Evolutionary conservation across 2,888 invertebrate species (phyloP).

Genomic region (Pogonocherus hispidulus): DNA sequence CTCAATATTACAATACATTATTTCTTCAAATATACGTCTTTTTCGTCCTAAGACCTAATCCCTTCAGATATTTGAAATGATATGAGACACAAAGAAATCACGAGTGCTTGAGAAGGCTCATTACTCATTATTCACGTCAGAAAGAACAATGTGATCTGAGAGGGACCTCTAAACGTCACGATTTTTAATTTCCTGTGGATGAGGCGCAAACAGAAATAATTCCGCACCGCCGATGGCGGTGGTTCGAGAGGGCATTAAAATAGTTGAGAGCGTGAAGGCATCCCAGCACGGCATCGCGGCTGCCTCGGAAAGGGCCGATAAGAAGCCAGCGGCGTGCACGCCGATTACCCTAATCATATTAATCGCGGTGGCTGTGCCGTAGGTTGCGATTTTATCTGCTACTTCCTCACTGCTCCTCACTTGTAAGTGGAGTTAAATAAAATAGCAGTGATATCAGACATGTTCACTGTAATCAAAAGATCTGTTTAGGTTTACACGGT

Average conservation of each 20-base stretch:
- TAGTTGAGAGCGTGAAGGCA: constrained; percentile 51
- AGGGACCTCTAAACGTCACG: neutral
- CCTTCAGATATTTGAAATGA: too few relatives aligned
- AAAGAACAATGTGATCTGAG: neutral
- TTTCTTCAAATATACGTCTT: too few relatives aligned
- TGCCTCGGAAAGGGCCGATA: constrained; percentile 22
- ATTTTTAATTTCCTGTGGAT: constrained; percentile 11
- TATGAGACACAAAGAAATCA: too few relatives aligned
- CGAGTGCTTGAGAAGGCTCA: neutral
- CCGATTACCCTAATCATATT: constrained; percentile 62
- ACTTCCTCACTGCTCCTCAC: too few relatives aligned
- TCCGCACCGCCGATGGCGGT: constrained; percentile 23
- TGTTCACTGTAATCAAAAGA: too few relatives aligned
- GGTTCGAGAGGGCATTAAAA: constrained; percentile 46
- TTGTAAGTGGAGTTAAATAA: too few relatives aligned
- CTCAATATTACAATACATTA: too few relatives aligned
- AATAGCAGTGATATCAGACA: too few relatives aligned
- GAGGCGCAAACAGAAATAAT: constrained; percentile 15
- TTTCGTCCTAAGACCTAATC: too few relatives aligned
- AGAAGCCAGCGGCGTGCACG: constrained; percentile 41
- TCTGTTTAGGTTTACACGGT: too few relatives aligned
- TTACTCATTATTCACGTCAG: neutral
- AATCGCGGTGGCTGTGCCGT: constrained; percentile 54
- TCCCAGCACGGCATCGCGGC: constrained; percentile 29
- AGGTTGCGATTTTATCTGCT: too few relatives aligned